Percentiles rank a stretch among this genome's conserved stretches.
Evolutionary conservation across 2,113 vertebrate species (phyloP).

Genomic region (Myocastor coypus): DNA sequence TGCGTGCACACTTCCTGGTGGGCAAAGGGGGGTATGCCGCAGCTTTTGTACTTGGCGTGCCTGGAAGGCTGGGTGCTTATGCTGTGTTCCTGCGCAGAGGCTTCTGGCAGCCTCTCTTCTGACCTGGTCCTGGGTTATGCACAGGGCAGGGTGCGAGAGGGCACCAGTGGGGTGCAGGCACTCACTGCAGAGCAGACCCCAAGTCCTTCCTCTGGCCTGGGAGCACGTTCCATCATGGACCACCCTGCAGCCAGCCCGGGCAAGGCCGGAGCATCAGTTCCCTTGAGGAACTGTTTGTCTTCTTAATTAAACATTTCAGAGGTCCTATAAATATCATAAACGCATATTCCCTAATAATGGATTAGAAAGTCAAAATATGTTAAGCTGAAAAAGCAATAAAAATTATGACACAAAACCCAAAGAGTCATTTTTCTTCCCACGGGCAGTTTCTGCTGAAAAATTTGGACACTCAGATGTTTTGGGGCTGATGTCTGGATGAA

Average conservation of each 20-base stretch:
- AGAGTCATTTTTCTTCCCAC: neutral
- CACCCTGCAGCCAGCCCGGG: neutral
- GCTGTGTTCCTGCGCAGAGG: neutral
- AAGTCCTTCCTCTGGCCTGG: neutral
- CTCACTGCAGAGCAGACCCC: accelerated
- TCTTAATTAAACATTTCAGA: constrained; percentile 61
- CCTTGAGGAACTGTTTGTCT: constrained; percentile 30
- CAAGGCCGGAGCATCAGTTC: neutral
- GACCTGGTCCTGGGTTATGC: no score
- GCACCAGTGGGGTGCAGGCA: accelerated
- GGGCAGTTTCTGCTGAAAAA: neutral
- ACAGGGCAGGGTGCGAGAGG: neutral
- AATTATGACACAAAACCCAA: constrained; percentile 55
- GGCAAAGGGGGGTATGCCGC: neutral
- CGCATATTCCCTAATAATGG: constrained; percentile 38
- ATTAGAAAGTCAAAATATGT: constrained; percentile 67
- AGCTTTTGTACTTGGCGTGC: neutral
- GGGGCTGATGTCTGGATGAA: neutral
- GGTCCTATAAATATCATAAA: constrained; percentile 16
- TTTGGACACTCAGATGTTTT: neutral
- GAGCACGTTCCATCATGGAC: neutral
- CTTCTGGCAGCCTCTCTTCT: neutral
- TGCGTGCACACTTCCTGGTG: neutral
- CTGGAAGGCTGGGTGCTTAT: neutral
- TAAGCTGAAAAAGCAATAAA: neutral